These are phyloP conservation scores for Phalacrocorax brasilianus DNA, from an alignment of 2,113 vertebrate species.

Conservation along the genomic window DNA sequence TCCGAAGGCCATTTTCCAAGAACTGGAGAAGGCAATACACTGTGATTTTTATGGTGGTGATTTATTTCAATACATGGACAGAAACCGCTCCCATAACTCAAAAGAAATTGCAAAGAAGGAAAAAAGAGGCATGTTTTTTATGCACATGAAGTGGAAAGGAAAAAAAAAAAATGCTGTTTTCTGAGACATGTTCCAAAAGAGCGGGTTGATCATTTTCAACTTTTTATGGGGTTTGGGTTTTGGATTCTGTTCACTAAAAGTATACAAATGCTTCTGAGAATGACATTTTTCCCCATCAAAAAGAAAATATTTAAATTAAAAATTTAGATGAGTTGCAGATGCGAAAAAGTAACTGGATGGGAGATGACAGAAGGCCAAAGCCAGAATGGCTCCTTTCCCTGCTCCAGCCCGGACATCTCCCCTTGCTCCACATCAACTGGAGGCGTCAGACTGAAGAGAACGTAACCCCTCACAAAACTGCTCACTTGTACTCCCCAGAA, in stretches of 20 bases:
- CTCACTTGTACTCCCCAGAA: background rate
- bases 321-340: slow-evolving; percentile 29
- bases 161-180: background rate
- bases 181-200: slow-evolving; percentile 26
- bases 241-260: background rate
- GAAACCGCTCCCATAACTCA: slow-evolving; percentile 14
- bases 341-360: background rate
- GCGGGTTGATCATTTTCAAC: slow-evolving; percentile 24
- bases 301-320: background rate
- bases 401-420: background rate
- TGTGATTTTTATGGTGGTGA: background rate
- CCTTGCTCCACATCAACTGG: background rate
- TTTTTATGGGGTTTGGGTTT: slow-evolving; percentile 5
- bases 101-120: slow-evolving; percentile 19
- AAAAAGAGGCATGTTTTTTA: background rate
- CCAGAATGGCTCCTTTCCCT: background rate
- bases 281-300: background rate
- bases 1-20: background rate
- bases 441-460: background rate
- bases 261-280: background rate
- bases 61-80: background rate
- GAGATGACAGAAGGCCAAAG: background rate
- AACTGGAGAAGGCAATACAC: background rate
- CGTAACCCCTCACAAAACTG: background rate
- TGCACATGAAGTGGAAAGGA: slow-evolving; percentile 6